Base-by-base conservation (phyloP, 1,140 invertebrate genomes). In the Pteromalus puparum region DNA sequence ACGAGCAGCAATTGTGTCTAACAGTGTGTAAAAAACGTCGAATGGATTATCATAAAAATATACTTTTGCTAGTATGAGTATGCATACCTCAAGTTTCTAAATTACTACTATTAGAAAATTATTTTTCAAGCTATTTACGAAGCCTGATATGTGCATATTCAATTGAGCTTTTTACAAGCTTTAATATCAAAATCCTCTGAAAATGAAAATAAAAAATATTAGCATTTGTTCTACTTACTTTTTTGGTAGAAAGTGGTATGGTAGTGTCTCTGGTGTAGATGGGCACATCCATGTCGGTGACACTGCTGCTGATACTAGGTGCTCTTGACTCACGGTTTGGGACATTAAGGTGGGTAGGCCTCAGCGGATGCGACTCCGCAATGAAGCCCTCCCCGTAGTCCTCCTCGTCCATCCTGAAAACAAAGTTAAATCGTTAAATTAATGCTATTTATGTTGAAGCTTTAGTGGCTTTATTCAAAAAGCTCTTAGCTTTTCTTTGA, bases 251-350 rank as follows among this genome's bases (percentile, higher is more conserved):
- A 1, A 92, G 61, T 10, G 91, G 92, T 87, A 92, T 78, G 13
- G 92, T 92, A 0, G 92, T 92, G 65, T 94, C 90, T 6, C 93
- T 90, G 15, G 92, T 90, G 84, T 95, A 95, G 87, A 95, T 95
- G 9, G 94, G 94, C 26, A 93, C 93, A 85, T 94, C 94, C 88
- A 95, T 91, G 85, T 95, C 94, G 82, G 93, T 94, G 68, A 95
- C 90, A 82, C 93, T 95, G 82, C 94, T 94, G 13, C 94, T 94
- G 77, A 95, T 93, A 86, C 94, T 95, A 4, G 92, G 89, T 12
- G 93, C 89, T 76, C 93, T 88, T 3, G 93, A 92, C n/a, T 93
- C 89, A 73, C 90, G 81, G 26, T 87, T 83, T 0, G 94, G 94
- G 0, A 94, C 90, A 42, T 93, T 92, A 30, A 95, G 90, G 53